Evolutionary conservation across 1,140 invertebrate species (phyloP).

Genomic region (Trinorchestia longiramus): DNA sequence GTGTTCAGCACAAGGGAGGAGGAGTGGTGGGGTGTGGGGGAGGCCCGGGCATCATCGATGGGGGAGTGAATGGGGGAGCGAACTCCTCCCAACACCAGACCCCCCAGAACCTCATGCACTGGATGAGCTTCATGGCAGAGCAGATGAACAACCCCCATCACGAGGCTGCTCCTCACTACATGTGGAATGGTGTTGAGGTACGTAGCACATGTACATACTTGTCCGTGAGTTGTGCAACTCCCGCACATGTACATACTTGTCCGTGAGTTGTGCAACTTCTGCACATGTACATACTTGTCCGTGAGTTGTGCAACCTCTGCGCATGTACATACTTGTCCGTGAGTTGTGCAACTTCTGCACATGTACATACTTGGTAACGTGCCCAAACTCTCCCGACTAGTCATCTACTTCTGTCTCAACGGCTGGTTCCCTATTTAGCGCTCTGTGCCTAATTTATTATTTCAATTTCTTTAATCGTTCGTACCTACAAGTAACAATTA

Average conservation of each 20-base stretch:
- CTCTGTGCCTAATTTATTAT: no score
- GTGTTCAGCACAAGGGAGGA: conserved; percentile 55
- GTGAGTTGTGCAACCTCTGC: not conserved
- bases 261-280: not conserved
- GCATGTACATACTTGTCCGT: not conserved
- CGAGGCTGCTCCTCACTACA: conserved; percentile 78
- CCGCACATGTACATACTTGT: not conserved
- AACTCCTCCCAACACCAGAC: conserved; percentile 63
- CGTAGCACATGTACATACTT: not conserved
- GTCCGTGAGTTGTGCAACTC: not conserved
- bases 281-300: not conserved
- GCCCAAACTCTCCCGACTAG: no score
- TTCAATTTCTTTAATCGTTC: no score
- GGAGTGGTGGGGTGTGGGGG: conserved; percentile 72
- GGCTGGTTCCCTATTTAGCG: no score
- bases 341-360: not conserved
- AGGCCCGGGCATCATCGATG: conserved; percentile 66
- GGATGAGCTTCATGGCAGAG: conserved; percentile 88
- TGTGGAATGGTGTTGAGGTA: conserved; percentile 78
- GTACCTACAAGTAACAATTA: no score
- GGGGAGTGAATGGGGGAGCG: conserved; percentile 66
- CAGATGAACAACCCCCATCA: conserved; percentile 77
- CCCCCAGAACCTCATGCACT: conserved; percentile 76
- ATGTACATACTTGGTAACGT: no score
- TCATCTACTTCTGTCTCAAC: no score